These are phyloP conservation scores for Taxidea taxus DNA, from an alignment of 2,113 vertebrate species.

Conservation along the genomic window DNA sequence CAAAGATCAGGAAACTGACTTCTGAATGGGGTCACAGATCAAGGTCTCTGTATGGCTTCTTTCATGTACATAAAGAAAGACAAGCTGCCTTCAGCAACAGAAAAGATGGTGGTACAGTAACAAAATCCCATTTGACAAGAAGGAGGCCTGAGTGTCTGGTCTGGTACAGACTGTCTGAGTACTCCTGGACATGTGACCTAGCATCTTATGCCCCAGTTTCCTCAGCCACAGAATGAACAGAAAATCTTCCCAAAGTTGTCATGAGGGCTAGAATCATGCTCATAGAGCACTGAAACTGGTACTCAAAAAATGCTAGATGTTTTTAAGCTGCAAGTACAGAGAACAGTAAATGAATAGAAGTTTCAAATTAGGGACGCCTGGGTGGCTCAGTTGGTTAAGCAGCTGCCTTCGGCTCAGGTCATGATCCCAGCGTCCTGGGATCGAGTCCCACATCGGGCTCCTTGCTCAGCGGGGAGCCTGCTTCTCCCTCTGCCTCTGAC, in stretches of 20 bases:
- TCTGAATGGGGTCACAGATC: neutral
- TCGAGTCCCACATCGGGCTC: no score
- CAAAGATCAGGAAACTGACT: neutral
- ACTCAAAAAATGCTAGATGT: neutral
- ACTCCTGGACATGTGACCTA: neutral
- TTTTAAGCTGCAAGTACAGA: neutral
- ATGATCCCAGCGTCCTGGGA: no score
- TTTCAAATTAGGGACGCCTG: conserved; percentile 37
- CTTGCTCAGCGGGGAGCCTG: no score
- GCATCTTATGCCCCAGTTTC: neutral
- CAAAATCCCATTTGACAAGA: neutral
- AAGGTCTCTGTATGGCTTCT: neutral
- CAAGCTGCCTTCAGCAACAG: neutral
- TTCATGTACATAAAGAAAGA: neutral
- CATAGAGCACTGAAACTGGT: neutral
- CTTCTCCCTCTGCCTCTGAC: no score
- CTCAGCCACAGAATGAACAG: neutral
- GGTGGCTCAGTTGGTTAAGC: no score
- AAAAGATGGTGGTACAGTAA: neutral
- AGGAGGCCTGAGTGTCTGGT: neutral
- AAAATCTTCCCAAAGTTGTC: neutral
- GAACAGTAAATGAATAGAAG: neutral
- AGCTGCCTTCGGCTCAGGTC: no score
- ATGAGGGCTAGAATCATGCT: neutral
- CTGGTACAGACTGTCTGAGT: neutral